Base-by-base conservation (phyloP, 2,113 vertebrate species). In the Tachuris rubrigastra region DNA sequence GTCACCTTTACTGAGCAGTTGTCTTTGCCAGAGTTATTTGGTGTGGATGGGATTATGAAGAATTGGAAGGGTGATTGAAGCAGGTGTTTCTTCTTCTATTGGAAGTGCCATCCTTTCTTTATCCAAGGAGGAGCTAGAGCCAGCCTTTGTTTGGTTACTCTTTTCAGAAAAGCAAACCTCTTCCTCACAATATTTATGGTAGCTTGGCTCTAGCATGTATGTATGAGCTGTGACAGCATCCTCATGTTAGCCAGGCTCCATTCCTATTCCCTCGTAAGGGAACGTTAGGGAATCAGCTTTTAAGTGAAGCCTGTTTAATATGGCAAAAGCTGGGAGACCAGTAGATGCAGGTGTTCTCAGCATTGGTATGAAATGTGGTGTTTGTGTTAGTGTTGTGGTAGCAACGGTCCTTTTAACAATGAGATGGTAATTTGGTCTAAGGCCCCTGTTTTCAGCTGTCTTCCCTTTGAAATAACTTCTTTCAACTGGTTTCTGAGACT, bases 371-470 rank as follows among this genome's bases (percentile, higher is more conserved):
- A 96, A 96, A 86, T 82, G 88, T 49, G 88, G n/a, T 93, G 92
- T 95, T 97, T 95, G 88, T 96, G 17, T 97, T 41, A 58, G 77
- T 74, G 96, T 97, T 96, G 94, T 95, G 97, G 93, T 97, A 82
- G 97, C 93, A 96, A 96, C 90, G 4, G 59, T 67, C 77, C 71
- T 89, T 93, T 95, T 92, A 92, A 89, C 0, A 33, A 82, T 76
- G 88, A 82, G 88, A 33, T 74, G 80, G 86, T 87, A 31, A 50
- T 92, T 92, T 95, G 50, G 88, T 92, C 59, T 66, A 35, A 93
- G 91, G 76, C 25, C 67, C 28, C 83, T 84, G 44, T 92, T 96
- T 96, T 97, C 77, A 92, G 68, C 80, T 81, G 65, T 86, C 86
- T 69, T 86, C 31, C 56, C 78, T 89, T 73, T 65, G 66, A 93